Evolutionary conservation across 2,113 vertebrate genomes (phyloP).

Genomic region (Tor tambroides): DNA sequence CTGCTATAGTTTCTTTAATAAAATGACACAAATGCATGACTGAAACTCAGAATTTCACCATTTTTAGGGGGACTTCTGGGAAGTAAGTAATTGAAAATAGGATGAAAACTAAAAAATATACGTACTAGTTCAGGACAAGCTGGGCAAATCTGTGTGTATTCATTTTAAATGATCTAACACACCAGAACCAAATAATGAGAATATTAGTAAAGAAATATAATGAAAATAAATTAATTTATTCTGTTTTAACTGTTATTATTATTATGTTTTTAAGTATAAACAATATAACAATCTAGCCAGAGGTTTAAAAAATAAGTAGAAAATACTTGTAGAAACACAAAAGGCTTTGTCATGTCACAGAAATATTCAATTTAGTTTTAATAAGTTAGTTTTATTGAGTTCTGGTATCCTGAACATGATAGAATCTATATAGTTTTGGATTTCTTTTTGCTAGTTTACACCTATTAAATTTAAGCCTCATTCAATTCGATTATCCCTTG

Average conservation of each 20-base stretch:
- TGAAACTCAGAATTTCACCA: background rate
- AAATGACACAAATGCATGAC: background rate
- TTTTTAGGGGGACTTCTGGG: background rate
- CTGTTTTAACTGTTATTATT: no score
- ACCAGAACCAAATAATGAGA: background rate
- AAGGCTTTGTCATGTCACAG: background rate
- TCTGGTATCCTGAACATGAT: background rate
- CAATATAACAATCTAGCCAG: background rate
- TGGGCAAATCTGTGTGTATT: no score
- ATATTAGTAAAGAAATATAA: background rate
- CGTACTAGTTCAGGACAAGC: background rate
- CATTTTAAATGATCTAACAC: no score
- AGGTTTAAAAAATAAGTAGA: background rate
- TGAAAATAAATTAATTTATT: no score
- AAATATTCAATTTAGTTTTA: no score
- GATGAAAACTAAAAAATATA: background rate
- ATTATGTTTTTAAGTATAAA: no score
- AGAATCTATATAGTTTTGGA: background rate
- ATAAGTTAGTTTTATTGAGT: no score
- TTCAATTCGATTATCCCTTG: background rate
- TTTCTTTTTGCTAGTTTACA: background rate
- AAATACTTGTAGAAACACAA: background rate
- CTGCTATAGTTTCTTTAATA: background rate
- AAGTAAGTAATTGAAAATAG: background rate
- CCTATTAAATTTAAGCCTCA: background rate